Conservation (phyloP, 2,888 invertebrate species). For the Drosophila conformis region DNA sequence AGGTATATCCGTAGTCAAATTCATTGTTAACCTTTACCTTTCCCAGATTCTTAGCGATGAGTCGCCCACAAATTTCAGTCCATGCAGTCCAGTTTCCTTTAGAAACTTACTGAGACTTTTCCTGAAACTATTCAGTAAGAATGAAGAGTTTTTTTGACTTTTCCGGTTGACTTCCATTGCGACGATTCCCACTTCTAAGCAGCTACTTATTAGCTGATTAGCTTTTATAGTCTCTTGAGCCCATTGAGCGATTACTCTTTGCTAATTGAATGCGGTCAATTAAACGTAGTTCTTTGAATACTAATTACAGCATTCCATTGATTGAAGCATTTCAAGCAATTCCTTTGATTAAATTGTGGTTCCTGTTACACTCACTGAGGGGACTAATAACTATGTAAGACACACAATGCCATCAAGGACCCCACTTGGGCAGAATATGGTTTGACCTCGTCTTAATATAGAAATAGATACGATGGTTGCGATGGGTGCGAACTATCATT, state of each 20-base stretch:
- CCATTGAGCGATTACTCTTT: conserved; percentile 13
- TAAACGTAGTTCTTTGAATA: conserved; percentile 10
- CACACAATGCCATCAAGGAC: neutral
- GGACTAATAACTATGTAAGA: conserved; percentile 8
- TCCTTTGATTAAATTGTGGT: conserved; percentile 45
- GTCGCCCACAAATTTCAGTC: conserved; percentile 77
- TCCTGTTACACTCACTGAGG: conserved; percentile 14
- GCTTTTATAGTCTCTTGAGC: conserved; percentile 18
- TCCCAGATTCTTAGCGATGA: conserved; percentile 70
- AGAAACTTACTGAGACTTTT: conserved; percentile 63
- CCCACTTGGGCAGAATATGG: neutral
- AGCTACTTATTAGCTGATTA: neutral
- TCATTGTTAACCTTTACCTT: conserved; percentile 48
- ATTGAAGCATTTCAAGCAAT: conserved; percentile 23
- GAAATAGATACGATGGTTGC: neutral
- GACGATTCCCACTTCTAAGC: neutral
- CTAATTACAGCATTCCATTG: conserved; percentile 34
- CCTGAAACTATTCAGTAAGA: conserved; percentile 46
- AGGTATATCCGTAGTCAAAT: neutral
- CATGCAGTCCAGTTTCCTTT: conserved; percentile 75
- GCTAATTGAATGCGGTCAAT: conserved; percentile 34
- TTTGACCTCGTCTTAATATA: neutral
- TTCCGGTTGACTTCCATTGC: conserved; percentile 31
- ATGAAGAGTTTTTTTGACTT: conserved; percentile 12
- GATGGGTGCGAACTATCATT: neutral